These are phyloP conservation scores for Chaenogobius annularis DNA, from an alignment of 2,113 vertebrate genomes.

Conservation along the genomic window DNA sequence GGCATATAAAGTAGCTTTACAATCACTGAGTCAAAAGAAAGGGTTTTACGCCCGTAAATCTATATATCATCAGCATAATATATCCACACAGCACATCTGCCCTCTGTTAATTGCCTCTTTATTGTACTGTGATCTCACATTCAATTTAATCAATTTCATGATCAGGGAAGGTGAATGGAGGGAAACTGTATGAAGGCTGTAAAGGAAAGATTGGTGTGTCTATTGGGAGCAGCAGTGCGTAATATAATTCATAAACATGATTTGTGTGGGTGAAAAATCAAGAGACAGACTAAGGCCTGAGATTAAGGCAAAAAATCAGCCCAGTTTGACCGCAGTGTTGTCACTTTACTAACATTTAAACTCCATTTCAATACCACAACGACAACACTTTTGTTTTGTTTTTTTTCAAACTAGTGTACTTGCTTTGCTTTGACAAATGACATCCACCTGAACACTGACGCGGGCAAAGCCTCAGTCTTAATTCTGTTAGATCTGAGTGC, in stretches of 20 bases:
- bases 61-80: slow-evolving; percentile 52
- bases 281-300: no score
- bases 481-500: no score
- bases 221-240: slow-evolving; percentile 5
- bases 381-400: no score
- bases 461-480: no score
- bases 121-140: slow-evolving; percentile 49
- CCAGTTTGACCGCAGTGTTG: no score
- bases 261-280: slow-evolving; percentile 41
- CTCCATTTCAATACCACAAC: no score
- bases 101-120: slow-evolving; percentile 57
- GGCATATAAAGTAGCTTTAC: slow-evolving; percentile 36
- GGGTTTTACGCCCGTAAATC: slow-evolving; percentile 49
- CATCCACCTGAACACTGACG: no score
- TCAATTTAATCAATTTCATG: slow-evolving; percentile 62
- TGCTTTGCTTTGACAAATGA: no score
- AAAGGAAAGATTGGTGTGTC: slow-evolving; percentile 11
- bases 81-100: slow-evolving; percentile 53
- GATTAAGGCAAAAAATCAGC: no score
- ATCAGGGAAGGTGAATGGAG: slow-evolving; percentile 41
- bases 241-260: slow-evolving; percentile 52
- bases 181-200: slow-evolving; percentile 48
- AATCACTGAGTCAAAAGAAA: slow-evolving; percentile 40
- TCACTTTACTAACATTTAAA: no score
- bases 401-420: no score